Evolutionary conservation across 2,797 vertebrate genomes (phyloP).

Genomic region (Pseudomugil gertrudae): DNA sequence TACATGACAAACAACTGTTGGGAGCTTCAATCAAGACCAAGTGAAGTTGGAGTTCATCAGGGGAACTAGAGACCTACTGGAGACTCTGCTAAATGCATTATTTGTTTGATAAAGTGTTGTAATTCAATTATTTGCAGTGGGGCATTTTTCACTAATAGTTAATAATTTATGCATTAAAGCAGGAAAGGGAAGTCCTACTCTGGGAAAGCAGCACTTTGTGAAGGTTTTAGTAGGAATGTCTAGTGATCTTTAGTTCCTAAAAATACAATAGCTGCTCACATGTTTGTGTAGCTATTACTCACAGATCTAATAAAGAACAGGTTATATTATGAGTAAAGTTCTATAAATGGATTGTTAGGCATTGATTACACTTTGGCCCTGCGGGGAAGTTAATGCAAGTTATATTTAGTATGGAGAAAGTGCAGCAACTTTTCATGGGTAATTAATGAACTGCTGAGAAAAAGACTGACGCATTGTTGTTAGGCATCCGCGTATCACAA

Average conservation of each 20-base stretch:
- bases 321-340: conserved; percentile 7
- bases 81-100: background rate
- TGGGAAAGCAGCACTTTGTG: background rate
- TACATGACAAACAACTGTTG: background rate
- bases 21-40: background rate
- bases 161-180: background rate
- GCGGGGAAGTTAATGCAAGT: background rate
- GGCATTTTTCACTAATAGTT: background rate
- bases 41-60: background rate
- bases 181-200: background rate
- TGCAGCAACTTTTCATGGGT: conserved; percentile 56
- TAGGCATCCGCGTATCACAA: conserved; percentile 21
- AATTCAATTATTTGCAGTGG: background rate
- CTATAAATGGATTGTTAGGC: background rate
- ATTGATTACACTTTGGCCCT: background rate
- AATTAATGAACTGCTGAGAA: conserved; percentile 56
- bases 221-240: background rate
- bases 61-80: background rate
- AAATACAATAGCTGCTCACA: background rate
- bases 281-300: background rate
- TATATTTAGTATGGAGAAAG: conserved; percentile 25
- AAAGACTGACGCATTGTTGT: conserved; percentile 35
- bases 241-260: no score
- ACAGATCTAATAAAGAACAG: background rate
- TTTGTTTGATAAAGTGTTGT: background rate